These are phyloP conservation scores for Acronicta alni DNA, from an alignment of 2,888 invertebrate species.

Conservation along the genomic window DNA sequence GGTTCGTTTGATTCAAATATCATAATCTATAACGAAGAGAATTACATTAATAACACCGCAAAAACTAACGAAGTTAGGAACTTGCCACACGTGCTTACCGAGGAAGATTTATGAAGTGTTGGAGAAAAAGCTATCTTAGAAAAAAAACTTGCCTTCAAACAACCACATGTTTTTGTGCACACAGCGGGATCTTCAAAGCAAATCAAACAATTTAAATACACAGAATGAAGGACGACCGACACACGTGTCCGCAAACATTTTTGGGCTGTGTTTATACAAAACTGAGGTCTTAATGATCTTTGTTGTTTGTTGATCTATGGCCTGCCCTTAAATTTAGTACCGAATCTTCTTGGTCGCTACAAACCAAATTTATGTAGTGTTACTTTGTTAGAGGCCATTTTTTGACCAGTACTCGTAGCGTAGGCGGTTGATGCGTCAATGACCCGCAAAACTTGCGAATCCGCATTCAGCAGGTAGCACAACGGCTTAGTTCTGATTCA, in stretches of 20 bases:
- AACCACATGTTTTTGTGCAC: slow-evolving; percentile 69
- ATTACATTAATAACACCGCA: slow-evolving; percentile 20
- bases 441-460: slow-evolving; percentile 87
- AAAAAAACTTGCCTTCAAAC: slow-evolving; percentile 50
- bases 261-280: slow-evolving; percentile 76
- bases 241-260: slow-evolving; percentile 84
- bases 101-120: slow-evolving; percentile 60
- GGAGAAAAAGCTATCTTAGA: slow-evolving; percentile 41
- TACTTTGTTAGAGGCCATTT: slow-evolving; percentile 59
- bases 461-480: slow-evolving; percentile 84
- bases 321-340: slow-evolving; percentile 51
- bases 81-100: slow-evolving; percentile 50
- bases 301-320: slow-evolving; percentile 65
- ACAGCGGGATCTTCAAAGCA: slow-evolving; percentile 80
- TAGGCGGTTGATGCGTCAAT: slow-evolving; percentile 87
- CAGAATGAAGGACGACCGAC: slow-evolving; percentile 75
- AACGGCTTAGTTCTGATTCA: slow-evolving; percentile 67
- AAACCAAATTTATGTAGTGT: slow-evolving; percentile 50
- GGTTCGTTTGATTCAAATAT: slow-evolving; percentile 20
- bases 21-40: slow-evolving; percentile 20
- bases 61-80: slow-evolving; percentile 23
- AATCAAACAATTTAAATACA: slow-evolving; percentile 76
- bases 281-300: slow-evolving; percentile 70
- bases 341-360: slow-evolving; percentile 45
- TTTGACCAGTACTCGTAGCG: slow-evolving; percentile 78